A percentile compares a stretch with the other conserved stretches of the same genome.
Evolutionary conservation across 2,888 invertebrate genomes (phyloP).

Genomic region (Eilema depressum): DNA sequence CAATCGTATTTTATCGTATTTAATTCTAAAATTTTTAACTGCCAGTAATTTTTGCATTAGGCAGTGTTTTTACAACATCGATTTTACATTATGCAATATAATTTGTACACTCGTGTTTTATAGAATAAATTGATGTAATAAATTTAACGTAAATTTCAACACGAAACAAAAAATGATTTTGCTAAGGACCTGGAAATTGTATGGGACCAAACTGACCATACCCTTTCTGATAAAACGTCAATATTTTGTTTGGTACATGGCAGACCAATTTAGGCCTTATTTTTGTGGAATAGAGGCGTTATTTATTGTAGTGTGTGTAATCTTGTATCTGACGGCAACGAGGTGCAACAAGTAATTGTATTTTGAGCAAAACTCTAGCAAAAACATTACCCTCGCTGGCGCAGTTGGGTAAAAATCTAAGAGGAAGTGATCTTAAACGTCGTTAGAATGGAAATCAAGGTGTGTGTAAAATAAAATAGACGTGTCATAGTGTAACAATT

Average conservation of each 20-base stretch:
- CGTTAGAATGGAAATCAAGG: too few species aligned
- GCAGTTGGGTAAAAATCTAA: too few species aligned
- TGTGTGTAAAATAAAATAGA: too few species aligned
- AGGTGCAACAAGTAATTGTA: neutral
- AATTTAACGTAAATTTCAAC: too few species aligned
- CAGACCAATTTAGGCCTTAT: neutral
- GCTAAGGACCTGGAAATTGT: neutral
- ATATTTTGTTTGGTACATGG: neutral
- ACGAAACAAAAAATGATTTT: too few species aligned
- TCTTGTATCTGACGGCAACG: neutral
- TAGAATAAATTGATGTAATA: neutral
- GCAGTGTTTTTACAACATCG: neutral
- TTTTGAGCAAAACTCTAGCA: too few species aligned
- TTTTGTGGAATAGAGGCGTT: neutral
- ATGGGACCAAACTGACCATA: slow-evolving; percentile 6
- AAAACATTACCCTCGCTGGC: too few species aligned
- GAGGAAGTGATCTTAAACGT: too few species aligned
- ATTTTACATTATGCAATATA: neutral
- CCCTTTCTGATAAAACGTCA: neutral
- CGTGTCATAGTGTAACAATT: too few species aligned
- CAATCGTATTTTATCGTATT: neutral
- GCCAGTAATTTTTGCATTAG: neutral
- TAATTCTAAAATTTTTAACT: neutral
- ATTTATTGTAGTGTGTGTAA: neutral
- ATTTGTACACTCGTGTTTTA: neutral